Base-by-base conservation (phyloP, 2,888 invertebrate species). In the Calameuta filiformis region DNA sequence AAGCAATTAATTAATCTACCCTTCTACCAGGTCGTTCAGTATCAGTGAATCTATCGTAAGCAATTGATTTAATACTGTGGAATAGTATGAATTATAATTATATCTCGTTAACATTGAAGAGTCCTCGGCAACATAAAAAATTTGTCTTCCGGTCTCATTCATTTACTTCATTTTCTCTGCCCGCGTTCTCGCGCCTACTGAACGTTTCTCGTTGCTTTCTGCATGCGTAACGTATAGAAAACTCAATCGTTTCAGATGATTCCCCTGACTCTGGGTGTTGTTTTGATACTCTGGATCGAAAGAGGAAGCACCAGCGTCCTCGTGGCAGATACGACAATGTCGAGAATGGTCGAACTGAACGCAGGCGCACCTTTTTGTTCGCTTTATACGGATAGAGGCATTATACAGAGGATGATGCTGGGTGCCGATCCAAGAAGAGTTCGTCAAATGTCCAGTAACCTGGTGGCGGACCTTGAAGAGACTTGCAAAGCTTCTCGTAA, bases 261-360 rank as follows among this genome's bases (percentile, higher is more conserved):
- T 56, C 15, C 9, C 2, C 2, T 56, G 1, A 23, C 56, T 56
- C 1, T 56, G 71, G 6, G 30, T 23, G 15, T 76, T 31, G 68
- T 74, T 34, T 69, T 79, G 37, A 68, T 68, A 30, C 35, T 79
- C 15, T 30, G 37, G 75, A 31, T 40, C 15, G 11, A 73, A 34
- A 31, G 11, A 3, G 78, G 77, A 34, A 73, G 75, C 23, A 86
- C 87, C 37, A 92, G 93, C 12, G 94, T 95, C 9, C 91, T 94
- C 71, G 94, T 95, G 77, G 93, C 94, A 0, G 94, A 95, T 84
- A 92, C 92, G 83, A 93, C 93, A 68, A 94, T 94, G 94, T 93
- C 94, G 4, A 93, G 93, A 80, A 94, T 95, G 94, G 93, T 95
- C 73, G 94, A 94, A 86, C 88, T 95, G 4, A 94, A 93, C 9